These are phyloP conservation scores for Passer montanus DNA, from an alignment of 2,113 vertebrate species.

Conservation along the genomic window DNA sequence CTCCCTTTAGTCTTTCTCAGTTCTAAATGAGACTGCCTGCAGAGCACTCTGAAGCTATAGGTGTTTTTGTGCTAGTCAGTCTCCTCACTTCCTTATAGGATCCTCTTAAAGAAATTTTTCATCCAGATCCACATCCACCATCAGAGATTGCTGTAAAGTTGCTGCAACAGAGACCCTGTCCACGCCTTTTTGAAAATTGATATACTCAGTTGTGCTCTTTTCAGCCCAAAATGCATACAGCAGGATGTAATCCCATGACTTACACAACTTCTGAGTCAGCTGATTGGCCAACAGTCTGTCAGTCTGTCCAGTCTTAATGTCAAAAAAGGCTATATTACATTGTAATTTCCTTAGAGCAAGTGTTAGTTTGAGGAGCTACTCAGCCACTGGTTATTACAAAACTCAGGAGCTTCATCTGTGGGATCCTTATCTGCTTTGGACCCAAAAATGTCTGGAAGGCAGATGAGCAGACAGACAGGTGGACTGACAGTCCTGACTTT, in stretches of 20 bases:
- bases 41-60: background rate
- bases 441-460: background rate
- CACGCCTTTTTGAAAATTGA: background rate
- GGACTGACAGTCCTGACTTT: background rate
- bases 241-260: background rate
- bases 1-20: background rate
- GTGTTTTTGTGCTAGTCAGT: background rate
- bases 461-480: background rate
- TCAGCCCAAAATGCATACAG: background rate
- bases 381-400: background rate
- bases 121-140: background rate
- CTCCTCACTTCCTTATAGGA: background rate
- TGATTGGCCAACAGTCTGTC: background rate
- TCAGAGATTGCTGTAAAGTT: background rate
- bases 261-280: background rate
- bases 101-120: background rate
- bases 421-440: background rate
- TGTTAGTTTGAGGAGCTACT: background rate
- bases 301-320: background rate
- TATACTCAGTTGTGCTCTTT: background rate
- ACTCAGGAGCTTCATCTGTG: background rate
- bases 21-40: background rate
- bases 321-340: rapidly evolving
- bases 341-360: background rate
- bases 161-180: background rate